phyloP scores from a whole-genome alignment of 2,888 invertebrate genomes.

The Apodemia duryi region DNA sequence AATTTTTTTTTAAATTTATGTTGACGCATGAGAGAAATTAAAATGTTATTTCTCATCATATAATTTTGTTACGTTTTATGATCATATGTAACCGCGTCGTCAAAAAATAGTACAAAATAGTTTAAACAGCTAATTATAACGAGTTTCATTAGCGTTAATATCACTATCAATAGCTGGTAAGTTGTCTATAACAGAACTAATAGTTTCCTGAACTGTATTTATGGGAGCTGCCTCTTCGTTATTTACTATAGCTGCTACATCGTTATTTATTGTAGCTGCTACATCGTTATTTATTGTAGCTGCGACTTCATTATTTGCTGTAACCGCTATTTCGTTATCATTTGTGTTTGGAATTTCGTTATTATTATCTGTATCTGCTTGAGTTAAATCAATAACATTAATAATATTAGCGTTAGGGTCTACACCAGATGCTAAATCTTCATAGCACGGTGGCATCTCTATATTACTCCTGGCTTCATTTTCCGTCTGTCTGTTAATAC shows the following conservation, averaged over 20 bases:
- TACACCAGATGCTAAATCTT: slow-evolving; percentile 45
- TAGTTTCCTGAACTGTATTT: slow-evolving; percentile 34
- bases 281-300: not conserved
- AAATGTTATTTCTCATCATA: too few relatives aligned
- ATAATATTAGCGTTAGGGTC: slow-evolving; percentile 30
- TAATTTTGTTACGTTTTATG: too few relatives aligned
- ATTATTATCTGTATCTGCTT: slow-evolving; percentile 19
- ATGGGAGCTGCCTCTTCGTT: slow-evolving; percentile 11
- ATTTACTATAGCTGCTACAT: not conserved
- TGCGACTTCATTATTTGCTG: not conserved
- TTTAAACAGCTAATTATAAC: slow-evolving; percentile 19
- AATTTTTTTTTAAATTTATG: too few relatives aligned
- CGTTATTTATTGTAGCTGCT: not conserved
- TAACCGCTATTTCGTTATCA: slow-evolving; percentile 16
- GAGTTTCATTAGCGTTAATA: slow-evolving; percentile 56
- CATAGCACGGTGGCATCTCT: slow-evolving; percentile 67
- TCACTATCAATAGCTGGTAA: slow-evolving; percentile 67
- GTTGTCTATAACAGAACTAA: slow-evolving; percentile 59
- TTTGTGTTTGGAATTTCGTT: slow-evolving; percentile 6
- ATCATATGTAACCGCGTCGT: too few relatives aligned
- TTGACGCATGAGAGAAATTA: too few relatives aligned
- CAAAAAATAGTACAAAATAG: too few relatives aligned
- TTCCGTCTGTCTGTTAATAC: slow-evolving; percentile 41
- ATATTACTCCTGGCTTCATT: slow-evolving; percentile 53
- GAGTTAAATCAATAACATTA: slow-evolving; percentile 22